These are phyloP conservation scores for Deroplatys truncata DNA, from an alignment of 2,888 invertebrate species.

Conservation along the genomic window DNA sequence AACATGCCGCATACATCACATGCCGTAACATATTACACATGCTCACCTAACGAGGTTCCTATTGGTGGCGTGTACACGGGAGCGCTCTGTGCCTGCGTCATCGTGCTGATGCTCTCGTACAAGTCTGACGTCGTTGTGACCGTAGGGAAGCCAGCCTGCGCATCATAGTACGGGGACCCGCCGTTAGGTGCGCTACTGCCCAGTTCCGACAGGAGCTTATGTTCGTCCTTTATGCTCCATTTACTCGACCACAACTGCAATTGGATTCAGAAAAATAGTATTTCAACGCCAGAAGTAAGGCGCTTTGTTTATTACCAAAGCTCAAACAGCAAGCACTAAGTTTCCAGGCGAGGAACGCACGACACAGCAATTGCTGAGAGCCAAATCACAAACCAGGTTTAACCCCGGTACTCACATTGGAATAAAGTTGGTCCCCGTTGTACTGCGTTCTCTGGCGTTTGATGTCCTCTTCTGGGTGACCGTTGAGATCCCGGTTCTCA, in stretches of 20 bases:
- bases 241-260: constrained; percentile 76
- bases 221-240: constrained; percentile 89
- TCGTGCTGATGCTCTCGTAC: constrained; percentile 67
- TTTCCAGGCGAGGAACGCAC: too few species aligned
- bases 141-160: constrained; percentile 43
- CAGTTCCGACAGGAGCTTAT: constrained; percentile 79
- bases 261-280: background rate
- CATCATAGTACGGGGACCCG: constrained; percentile 41
- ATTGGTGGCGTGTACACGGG: constrained; percentile 74
- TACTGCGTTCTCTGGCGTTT: constrained; percentile 85
- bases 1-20: constrained; percentile 13
- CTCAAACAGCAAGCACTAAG: too few species aligned
- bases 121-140: constrained; percentile 53
- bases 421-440: constrained; percentile 85
- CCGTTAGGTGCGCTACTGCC: constrained; percentile 55
- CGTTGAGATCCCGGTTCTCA: constrained; percentile 84
- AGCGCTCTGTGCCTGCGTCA: constrained; percentile 63
- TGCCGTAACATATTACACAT: background rate
- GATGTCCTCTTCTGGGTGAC: constrained; percentile 81
- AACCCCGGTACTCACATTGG: constrained; percentile 64
- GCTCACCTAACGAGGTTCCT: constrained; percentile 40
- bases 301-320: too few species aligned
- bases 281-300: background rate
- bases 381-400: too few species aligned
- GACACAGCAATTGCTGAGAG: too few species aligned